A percentile compares a stretch with the other conserved stretches of the same genome.
Conservation (phyloP, 2,888 invertebrate genomes). For the Cheiracanthium punctorium region DNA sequence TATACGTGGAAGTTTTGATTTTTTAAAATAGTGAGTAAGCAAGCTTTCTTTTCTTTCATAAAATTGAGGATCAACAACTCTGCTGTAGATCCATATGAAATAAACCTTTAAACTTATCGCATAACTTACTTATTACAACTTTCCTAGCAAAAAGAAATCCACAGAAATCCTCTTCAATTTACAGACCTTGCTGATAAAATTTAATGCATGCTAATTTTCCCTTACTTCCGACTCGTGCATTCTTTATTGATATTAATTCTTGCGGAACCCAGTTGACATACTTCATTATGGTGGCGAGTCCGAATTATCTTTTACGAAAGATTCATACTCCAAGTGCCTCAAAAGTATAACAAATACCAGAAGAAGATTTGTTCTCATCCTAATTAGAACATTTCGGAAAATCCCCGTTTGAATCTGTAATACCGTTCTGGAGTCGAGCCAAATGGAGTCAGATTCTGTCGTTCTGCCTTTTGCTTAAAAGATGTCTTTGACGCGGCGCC, state of each 20-base stretch:
- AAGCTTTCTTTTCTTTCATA: too few relatives aligned
- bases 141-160: too few relatives aligned
- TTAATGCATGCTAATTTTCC: too few relatives aligned
- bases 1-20: too few relatives aligned
- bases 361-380: background rate
- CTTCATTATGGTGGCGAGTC: background rate
- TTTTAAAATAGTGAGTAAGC: too few relatives aligned
- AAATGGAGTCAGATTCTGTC: background rate
- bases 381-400: conserved; percentile 3
- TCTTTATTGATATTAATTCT: background rate
- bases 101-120: too few relatives aligned
- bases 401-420: background rate
- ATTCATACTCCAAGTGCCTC: background rate
- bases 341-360: background rate
- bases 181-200: too few relatives aligned
- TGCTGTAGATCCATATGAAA: too few relatives aligned
- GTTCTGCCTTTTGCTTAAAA: background rate
- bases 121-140: too few relatives aligned
- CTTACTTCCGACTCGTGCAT: too few relatives aligned
- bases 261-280: background rate
- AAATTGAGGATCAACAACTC: too few relatives aligned
- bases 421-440: background rate
- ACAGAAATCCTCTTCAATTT: too few relatives aligned
- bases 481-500: background rate
- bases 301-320: background rate